Conservation (phyloP, 2,797 vertebrate genomes). For the Telmatherina bonti region DNA sequence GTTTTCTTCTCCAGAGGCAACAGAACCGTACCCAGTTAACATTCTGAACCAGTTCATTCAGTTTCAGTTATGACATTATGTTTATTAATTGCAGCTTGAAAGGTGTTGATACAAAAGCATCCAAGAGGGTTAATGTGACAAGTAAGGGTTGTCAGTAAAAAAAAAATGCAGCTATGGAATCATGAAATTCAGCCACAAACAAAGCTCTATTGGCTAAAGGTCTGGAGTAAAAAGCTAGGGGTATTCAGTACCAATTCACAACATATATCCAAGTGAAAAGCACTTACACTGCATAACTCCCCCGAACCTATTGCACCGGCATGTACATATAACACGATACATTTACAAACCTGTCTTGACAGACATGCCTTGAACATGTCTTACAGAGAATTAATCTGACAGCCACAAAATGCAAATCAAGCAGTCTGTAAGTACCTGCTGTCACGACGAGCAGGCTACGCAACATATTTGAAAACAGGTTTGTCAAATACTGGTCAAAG, state of each 20-base stretch:
- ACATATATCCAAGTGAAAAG: neutral
- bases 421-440: neutral
- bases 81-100: neutral
- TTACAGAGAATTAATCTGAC: neutral
- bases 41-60: no score
- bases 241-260: neutral
- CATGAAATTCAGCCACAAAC: conserved; percentile 13
- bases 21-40: no score
- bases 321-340: conserved; percentile 3
- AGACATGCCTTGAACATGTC: conserved; percentile 41
- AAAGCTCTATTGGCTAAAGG: conserved; percentile 8
- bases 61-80: no score
- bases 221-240: neutral
- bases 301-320: conserved; percentile 8
- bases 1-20: no score
- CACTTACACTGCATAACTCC: conserved; percentile 14
- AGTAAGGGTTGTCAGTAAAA: neutral
- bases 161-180: conserved; percentile 16
- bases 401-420: conserved; percentile 44
- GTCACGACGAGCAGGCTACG: neutral
- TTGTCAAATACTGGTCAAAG: neutral
- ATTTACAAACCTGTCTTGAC: conserved; percentile 50
- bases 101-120: conserved; percentile 4
- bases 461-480: neutral
- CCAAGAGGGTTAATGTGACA: neutral